phyloP scores from a whole-genome alignment of 2,113 vertebrate genomes.

The Ageneiosus marmoratus region DNA sequence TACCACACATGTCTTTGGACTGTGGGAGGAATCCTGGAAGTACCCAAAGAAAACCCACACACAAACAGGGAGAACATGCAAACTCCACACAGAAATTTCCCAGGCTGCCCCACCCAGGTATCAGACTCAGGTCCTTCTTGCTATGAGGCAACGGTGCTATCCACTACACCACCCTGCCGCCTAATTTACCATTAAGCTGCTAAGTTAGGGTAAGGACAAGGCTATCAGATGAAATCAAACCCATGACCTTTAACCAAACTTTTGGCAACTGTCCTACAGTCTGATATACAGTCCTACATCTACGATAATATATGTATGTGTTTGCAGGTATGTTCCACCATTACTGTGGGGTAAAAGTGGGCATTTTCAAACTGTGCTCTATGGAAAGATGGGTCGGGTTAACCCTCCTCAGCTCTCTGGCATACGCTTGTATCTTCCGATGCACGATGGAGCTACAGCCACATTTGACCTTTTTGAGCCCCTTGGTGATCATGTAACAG shows the following conservation, averaged over 20 bases:
- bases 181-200: not conserved
- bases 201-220: not conserved
- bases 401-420: conserved; percentile 85
- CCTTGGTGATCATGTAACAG: conserved; percentile 79
- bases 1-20: too few species aligned
- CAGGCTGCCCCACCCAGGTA: too few species aligned
- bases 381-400: conserved; percentile 92
- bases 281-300: not conserved
- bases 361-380: conserved; percentile 91
- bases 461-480: conserved; percentile 95
- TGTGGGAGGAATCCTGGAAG: too few species aligned
- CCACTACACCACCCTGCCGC: too few species aligned
- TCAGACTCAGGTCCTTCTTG: too few species aligned
- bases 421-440: conserved; percentile 86
- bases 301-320: conserved; percentile 7
- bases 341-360: conserved; percentile 95
- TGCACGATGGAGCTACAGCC: conserved; percentile 91
- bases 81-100: too few species aligned
- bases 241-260: not conserved
- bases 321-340: conserved; percentile 87
- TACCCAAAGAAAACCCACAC: too few species aligned
- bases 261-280: not conserved
- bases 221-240: conserved; percentile 7
- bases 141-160: too few species aligned
- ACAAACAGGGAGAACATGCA: too few species aligned